A percentile compares a stretch with the other conserved stretches of the same genome.
Evolutionary conservation across 1,140 invertebrate species (phyloP).

Genomic region (Piezodorus guildinii): DNA sequence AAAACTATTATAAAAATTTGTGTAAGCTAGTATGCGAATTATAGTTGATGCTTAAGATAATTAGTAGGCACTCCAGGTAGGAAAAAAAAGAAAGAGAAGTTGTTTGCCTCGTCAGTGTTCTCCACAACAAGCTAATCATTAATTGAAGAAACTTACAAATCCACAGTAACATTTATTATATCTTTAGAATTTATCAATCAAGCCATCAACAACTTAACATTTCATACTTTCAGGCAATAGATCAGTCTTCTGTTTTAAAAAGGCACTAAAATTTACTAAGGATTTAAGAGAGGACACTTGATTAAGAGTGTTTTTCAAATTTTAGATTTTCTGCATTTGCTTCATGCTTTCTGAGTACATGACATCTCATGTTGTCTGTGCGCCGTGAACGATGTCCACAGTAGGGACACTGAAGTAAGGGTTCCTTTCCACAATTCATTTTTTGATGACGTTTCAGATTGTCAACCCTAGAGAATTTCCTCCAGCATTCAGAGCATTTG

Average conservation of each 20-base stretch:
- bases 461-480: not conserved
- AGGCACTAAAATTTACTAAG: not conserved
- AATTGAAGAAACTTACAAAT: too few species aligned
- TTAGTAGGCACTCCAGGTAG: too few species aligned
- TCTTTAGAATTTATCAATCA: too few species aligned
- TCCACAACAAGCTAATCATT: too few species aligned
- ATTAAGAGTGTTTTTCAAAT: not conserved
- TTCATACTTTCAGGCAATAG: too few species aligned
- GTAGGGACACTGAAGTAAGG: conserved; percentile 38
- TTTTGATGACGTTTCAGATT: conserved; percentile 46
- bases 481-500: conserved; percentile 5
- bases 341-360: conserved; percentile 11
- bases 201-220: too few species aligned
- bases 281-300: not conserved
- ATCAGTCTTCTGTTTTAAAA: not conserved
- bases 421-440: conserved; percentile 48
- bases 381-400: conserved; percentile 43
- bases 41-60: not conserved
- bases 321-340: conserved; percentile 1
- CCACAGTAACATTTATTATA: too few species aligned
- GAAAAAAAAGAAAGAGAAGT: too few species aligned
- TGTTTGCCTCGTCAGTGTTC: too few species aligned
- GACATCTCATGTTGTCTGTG: conserved; percentile 3
- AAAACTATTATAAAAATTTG: not conserved
- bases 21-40: not conserved